Evolutionary conservation across 2,113 vertebrate genomes (phyloP).

Genomic region (Melanerpes formicivorus): DNA sequence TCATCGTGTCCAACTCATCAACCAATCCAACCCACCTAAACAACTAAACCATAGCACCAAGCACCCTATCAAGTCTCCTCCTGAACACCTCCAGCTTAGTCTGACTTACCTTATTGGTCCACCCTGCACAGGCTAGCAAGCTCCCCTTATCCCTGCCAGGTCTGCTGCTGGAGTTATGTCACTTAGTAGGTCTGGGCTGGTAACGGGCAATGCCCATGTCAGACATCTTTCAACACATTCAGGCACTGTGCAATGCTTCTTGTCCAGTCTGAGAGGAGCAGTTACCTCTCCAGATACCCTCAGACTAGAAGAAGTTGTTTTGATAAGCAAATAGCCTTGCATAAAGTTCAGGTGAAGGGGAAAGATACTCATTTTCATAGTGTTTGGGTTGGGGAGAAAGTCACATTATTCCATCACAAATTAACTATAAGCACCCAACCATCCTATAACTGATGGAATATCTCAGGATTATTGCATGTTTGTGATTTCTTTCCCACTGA

Average conservation of each 20-base stretch:
- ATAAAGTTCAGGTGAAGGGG: neutral
- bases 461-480: slow-evolving; percentile 21
- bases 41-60: too few species aligned
- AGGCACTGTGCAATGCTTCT: neutral
- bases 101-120: neutral
- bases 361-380: neutral
- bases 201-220: neutral
- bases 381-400: neutral
- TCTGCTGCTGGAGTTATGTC: neutral
- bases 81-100: neutral
- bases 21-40: too few species aligned
- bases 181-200: neutral
- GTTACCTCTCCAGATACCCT: neutral
- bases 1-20: too few species aligned
- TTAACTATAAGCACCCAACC: neutral
- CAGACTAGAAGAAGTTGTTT: neutral
- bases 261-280: neutral
- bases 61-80: too few species aligned
- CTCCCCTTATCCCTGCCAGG: rapidly evolving
- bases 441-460: neutral
- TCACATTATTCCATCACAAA: neutral
- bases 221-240: neutral
- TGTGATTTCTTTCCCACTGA: neutral
- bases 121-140: rapidly evolving
- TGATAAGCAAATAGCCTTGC: neutral